A percentile compares a stretch with the other conserved stretches of the same genome.
Conservation (phyloP, 2,797 vertebrate species). For the Fundulus diaphanus region DNA sequence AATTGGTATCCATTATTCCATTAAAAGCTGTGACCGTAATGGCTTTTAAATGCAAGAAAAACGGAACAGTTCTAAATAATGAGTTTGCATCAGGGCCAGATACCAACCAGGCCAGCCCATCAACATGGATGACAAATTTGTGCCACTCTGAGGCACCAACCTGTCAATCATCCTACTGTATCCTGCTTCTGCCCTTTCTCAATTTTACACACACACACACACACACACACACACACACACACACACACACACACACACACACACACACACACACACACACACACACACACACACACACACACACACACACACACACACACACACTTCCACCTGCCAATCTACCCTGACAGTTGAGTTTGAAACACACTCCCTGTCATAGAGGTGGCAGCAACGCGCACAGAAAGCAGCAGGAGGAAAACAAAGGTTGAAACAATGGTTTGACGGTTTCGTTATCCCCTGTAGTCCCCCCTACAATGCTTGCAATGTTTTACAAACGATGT, state of each 20-base stretch:
- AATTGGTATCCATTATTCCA: background rate
- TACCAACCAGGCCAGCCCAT: slow-evolving; percentile 9
- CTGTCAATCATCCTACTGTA: slow-evolving; percentile 53
- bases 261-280: slow-evolving; percentile 1
- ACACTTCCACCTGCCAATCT: slow-evolving; percentile 45
- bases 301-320: slow-evolving; percentile 5
- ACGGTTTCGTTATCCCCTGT: slow-evolving; percentile 26
- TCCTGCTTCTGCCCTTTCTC: slow-evolving; percentile 13
- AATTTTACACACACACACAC: background rate
- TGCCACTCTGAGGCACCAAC: slow-evolving; percentile 28
- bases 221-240: slow-evolving; percentile 7
- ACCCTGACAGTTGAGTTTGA: slow-evolving; percentile 54
- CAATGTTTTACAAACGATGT: slow-evolving; percentile 49
- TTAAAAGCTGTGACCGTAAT: background rate
- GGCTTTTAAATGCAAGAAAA: background rate
- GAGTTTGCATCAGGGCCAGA: slow-evolving; percentile 8
- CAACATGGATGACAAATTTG: slow-evolving; percentile 35
- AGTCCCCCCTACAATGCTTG: slow-evolving; percentile 33
- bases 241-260: slow-evolving; percentile 4
- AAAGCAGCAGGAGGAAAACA: slow-evolving; percentile 30
- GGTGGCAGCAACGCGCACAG: slow-evolving; percentile 22
- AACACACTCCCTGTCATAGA: slow-evolving; percentile 41
- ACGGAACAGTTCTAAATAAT: background rate
- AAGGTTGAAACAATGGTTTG: slow-evolving; percentile 15
- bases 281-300: background rate